phyloP scores from a whole-genome alignment of 2,888 invertebrate genomes.

The Hedychridium roseum region DNA sequence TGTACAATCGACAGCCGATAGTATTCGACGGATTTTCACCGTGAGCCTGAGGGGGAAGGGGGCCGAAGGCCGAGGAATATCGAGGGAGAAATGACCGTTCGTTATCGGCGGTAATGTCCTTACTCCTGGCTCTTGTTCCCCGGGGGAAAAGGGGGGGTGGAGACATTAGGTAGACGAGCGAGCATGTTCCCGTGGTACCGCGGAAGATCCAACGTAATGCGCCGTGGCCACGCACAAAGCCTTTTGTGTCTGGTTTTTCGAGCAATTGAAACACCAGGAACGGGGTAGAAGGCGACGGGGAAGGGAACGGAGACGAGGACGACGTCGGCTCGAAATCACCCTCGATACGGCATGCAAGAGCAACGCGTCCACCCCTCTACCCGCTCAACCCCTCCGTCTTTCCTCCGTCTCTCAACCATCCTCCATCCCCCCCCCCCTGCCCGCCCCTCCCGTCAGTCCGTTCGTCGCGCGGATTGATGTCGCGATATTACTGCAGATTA shows the following conservation, averaged over 20 bases:
- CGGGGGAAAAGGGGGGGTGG: too few relatives aligned
- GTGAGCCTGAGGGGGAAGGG: too few relatives aligned
- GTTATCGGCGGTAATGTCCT: too few relatives aligned
- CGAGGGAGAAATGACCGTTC: too few relatives aligned
- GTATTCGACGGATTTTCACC: too few relatives aligned
- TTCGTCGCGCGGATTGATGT: constrained; percentile 21
- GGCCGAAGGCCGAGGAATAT: too few relatives aligned
- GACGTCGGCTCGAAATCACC: too few relatives aligned
- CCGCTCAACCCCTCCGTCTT: constrained; percentile 4
- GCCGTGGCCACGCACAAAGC: constrained; percentile 25
- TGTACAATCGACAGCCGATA: too few relatives aligned
- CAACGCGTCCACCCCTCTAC: constrained; percentile 8
- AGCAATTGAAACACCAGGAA: constrained; percentile 5
- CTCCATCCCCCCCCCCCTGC: constrained; percentile 1
- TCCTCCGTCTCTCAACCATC: constrained; percentile 5
- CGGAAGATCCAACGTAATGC: constrained; percentile 18
- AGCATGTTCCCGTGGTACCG: too few relatives aligned
- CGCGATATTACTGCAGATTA: constrained; percentile 32
- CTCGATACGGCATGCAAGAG: constrained; percentile 30
- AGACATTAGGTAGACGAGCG: too few relatives aligned
- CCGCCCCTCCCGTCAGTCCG: constrained; percentile 6
- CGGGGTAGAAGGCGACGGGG: background rate
- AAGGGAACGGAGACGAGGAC: too few relatives aligned
- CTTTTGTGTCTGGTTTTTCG: constrained; percentile 20
- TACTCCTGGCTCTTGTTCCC: too few relatives aligned